Evolutionary conservation across 1,140 invertebrate genomes (phyloP).

Genomic region (Hestina assimilis): DNA sequence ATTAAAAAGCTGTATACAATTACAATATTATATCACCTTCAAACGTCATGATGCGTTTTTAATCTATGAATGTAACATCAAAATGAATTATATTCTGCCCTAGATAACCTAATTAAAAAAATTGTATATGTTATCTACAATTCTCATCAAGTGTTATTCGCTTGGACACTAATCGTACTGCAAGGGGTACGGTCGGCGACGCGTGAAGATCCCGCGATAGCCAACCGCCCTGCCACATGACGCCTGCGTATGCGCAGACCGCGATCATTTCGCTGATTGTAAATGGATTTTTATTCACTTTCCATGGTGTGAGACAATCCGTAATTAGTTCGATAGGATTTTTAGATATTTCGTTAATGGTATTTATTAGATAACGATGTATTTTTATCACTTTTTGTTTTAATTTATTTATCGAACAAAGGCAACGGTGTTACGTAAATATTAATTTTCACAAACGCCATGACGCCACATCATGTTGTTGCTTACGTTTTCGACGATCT

Average conservation of each 20-base stretch:
- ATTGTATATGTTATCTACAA: slow-evolving; percentile 19
- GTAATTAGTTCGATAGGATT: background rate
- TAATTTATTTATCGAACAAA: no score
- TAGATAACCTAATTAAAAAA: slow-evolving; percentile 20
- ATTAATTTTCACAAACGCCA: no score
- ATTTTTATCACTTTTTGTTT: no score
- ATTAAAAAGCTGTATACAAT: no score
- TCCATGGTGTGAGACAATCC: slow-evolving; percentile 8
- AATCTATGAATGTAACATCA: background rate
- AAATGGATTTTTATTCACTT: slow-evolving; percentile 25
- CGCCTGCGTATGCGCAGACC: slow-evolving; percentile 33
- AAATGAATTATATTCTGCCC: background rate
- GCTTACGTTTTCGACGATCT: no score
- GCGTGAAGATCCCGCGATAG: slow-evolving; percentile 68
- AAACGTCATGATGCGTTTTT: background rate
- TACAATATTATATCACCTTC: no score
- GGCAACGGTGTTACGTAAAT: no score
- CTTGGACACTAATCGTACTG: slow-evolving; percentile 25
- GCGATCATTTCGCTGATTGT: slow-evolving; percentile 29
- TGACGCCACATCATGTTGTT: no score
- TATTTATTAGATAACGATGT: background rate
- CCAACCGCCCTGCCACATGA: slow-evolving; percentile 60
- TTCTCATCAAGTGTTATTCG: slow-evolving; percentile 21
- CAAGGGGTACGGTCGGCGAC: slow-evolving; percentile 42
- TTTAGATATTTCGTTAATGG: background rate